Conservation (phyloP, 2,888 invertebrate genomes). For the Eucriotettix oculatus region DNA sequence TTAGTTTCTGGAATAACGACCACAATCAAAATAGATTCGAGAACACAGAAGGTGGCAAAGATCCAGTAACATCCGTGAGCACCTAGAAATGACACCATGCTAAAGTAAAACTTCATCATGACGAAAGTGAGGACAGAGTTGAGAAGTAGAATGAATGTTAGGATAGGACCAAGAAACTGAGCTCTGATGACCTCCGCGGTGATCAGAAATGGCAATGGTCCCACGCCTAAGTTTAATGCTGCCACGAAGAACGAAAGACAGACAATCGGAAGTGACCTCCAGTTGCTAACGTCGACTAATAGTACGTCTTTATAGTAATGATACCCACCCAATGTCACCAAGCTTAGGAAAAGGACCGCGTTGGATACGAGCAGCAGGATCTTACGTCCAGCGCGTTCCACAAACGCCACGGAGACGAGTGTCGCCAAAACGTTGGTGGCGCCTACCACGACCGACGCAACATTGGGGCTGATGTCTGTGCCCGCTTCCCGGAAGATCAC, state of each 20-base stretch:
- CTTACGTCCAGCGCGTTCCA: background rate
- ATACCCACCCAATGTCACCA: constrained; percentile 12
- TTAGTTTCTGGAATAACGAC: no score
- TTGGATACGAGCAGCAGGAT: background rate
- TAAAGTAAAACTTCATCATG: background rate
- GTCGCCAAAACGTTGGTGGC: background rate
- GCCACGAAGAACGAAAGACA: constrained; percentile 34
- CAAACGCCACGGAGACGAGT: background rate
- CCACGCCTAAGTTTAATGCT: constrained; percentile 32
- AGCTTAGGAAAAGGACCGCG: constrained; percentile 23
- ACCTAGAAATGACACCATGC: no score
- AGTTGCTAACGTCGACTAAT: no score
- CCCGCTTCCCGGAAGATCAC: background rate
- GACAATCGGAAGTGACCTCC: constrained; percentile 26
- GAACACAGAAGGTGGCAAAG: no score
- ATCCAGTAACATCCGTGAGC: constrained; percentile 16
- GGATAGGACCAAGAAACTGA: constrained; percentile 26
- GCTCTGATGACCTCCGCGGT: constrained; percentile 34
- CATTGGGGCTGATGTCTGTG: background rate
- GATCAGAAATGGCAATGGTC: constrained; percentile 33
- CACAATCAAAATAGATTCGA: no score
- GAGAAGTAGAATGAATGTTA: constrained; percentile 18
- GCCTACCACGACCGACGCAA: background rate
- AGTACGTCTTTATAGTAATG: no score
- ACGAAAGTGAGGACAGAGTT: constrained; percentile 16